phyloP scores from a whole-genome alignment of 2,113 vertebrate genomes.

The Plecotus auritus region DNA sequence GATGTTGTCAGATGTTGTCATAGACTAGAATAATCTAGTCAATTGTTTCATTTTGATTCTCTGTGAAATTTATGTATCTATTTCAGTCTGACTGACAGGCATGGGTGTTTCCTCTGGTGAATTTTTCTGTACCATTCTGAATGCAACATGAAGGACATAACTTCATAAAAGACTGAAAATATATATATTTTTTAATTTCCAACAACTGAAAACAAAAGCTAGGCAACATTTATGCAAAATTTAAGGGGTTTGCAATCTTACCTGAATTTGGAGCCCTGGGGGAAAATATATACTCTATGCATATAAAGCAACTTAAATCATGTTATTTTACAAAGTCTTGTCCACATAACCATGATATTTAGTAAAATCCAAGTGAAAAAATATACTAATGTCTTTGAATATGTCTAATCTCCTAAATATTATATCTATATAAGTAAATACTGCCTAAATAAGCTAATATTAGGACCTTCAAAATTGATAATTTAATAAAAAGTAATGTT shows the following conservation, averaged over 20 bases:
- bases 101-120: background rate
- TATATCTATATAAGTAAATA: background rate
- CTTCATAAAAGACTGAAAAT: background rate
- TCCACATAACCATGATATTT: background rate
- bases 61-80: background rate
- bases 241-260: background rate
- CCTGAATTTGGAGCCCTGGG: background rate
- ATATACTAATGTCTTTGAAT: background rate
- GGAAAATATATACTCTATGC: background rate
- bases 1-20: background rate
- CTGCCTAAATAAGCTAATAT: background rate
- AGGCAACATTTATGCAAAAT: background rate
- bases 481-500: background rate
- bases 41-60: slow-evolving; percentile 58
- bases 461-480: background rate
- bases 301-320: background rate
- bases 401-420: background rate
- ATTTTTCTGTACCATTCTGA: background rate
- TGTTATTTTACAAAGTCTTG: background rate
- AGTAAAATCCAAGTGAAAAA: background rate
- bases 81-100: slow-evolving; percentile 20
- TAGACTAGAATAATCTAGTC: slow-evolving; percentile 27
- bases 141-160: background rate
- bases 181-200: background rate
- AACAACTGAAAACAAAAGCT: background rate